A percentile compares a stretch with the other conserved stretches of the same genome.
Evolutionary conservation across 2,888 invertebrate genomes (phyloP).

Genomic region (Labia minor): DNA sequence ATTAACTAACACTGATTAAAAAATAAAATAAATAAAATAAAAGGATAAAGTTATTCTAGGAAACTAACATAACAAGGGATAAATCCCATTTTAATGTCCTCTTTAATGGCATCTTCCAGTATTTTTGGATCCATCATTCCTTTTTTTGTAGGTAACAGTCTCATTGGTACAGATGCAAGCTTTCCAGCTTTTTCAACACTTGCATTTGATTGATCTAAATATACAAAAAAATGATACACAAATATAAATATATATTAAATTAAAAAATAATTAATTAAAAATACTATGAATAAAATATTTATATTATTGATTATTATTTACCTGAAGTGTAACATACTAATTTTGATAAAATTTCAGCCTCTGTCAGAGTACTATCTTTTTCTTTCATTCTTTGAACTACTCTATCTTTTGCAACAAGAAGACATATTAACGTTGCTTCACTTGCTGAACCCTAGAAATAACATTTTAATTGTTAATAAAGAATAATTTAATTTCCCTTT

Average conservation of each 20-base stretch:
- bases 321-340: conserved; percentile 70
- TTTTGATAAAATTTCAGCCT: conserved; percentile 53
- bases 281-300: too few species aligned
- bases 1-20: too few species aligned
- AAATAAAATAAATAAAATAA: too few species aligned
- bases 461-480: too few species aligned
- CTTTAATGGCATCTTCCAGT: conserved; percentile 56
- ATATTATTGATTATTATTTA: conserved; percentile 29
- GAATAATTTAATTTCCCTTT: too few species aligned
- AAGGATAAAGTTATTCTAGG: too few species aligned
- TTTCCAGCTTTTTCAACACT: conserved; percentile 80
- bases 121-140: conserved; percentile 55
- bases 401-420: conserved; percentile 66
- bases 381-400: conserved; percentile 46
- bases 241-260: not conserved
- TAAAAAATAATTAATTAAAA: too few species aligned
- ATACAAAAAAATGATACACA: too few species aligned
- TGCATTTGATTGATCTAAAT: conserved; percentile 70
- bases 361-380: conserved; percentile 48
- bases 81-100: conserved; percentile 64
- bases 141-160: conserved; percentile 53
- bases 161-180: conserved; percentile 65
- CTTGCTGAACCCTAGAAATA: conserved; percentile 86
- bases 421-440: conserved; percentile 73
- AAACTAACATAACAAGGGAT: conserved; percentile 73